Conservation (phyloP, 35 echinoderm and acorn worm species). For the Holothuria glaberrima region DNA sequence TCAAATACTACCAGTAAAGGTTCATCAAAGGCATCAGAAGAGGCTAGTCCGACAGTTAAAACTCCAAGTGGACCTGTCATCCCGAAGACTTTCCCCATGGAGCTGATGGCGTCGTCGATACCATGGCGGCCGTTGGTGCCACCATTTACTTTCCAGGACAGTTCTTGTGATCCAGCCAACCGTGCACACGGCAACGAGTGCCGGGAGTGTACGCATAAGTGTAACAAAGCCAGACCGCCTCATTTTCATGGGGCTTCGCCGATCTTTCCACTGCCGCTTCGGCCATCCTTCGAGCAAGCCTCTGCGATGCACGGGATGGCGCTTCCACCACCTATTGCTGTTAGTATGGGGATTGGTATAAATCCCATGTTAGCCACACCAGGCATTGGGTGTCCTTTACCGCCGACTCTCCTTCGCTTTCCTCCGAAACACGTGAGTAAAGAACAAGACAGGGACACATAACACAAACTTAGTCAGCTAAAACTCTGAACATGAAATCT, state of each 20-base stretch:
- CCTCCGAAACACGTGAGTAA: slow-evolving; percentile 62
- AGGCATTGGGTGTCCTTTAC: slow-evolving; percentile 42
- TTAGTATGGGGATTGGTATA: slow-evolving; percentile 34
- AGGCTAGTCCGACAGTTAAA: slow-evolving; percentile 20
- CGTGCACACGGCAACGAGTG: slow-evolving; percentile 40
- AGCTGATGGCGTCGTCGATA: slow-evolving; percentile 32
- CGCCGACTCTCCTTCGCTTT: slow-evolving; percentile 49
- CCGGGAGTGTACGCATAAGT: slow-evolving; percentile 13
- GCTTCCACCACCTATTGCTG: slow-evolving; percentile 14
- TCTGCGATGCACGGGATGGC: slow-evolving; percentile 31
- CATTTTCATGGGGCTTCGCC: slow-evolving; percentile 60
- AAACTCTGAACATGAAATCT: too few relatives aligned
- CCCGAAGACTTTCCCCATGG: slow-evolving; percentile 45
- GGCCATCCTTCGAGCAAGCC: slow-evolving; percentile 62
- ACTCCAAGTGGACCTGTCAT: background rate
- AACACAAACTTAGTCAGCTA: background rate
- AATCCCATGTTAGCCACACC: slow-evolving; percentile 25
- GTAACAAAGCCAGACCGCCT: slow-evolving; percentile 45
- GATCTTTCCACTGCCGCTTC: slow-evolving; percentile 76
- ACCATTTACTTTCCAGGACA: slow-evolving; percentile 23
- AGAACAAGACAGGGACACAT: slow-evolving; percentile 45
- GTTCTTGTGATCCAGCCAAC: slow-evolving; percentile 8
- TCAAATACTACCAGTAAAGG: slow-evolving; percentile 56
- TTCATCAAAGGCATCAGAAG: slow-evolving; percentile 26
- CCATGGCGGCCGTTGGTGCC: slow-evolving; percentile 34